Base-by-base conservation (phyloP, 2,888 invertebrate genomes). In the Spisula solida region DNA sequence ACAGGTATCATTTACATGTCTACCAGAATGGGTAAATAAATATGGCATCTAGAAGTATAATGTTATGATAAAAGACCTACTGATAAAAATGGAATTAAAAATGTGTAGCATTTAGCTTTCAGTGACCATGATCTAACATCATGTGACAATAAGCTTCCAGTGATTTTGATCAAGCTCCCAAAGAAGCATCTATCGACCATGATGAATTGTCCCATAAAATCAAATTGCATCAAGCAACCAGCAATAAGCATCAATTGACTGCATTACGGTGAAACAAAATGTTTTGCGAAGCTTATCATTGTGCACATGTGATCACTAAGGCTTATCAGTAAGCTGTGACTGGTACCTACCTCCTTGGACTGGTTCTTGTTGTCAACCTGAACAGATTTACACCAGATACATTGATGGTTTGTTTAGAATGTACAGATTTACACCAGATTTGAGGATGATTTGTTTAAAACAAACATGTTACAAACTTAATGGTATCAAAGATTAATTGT, bases 341-440 rank as follows among this genome's bases (percentile, higher is more conserved):
- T 20, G 16, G 31, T 75, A 75, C 75, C 29, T 75, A 75, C 75
- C 75, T 75, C 60, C 34, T 75, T 75, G 34, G 16, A 75, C 16
- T 75, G 60, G 18, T 75, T 75, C 75, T 75, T 75, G 75, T 34
- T 75, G 6, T 75, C 75, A 34, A 75, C 75, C 75, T 75, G 75
- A 34, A 18, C 31, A 34, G 16, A 66, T 66, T 51, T 25, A 66
- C 25, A 66, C n/a, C 60, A 66, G 60, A 25, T 60, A n/a, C 60
- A 18, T 41, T 2, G 41, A 2, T 41, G n/a, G n/a, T 41, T 41
- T 41, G 41, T 41, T 41, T n/a, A n/a, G n/a, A n/a, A n/a, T n/a
- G n/a, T n/a, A n/a, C n/a, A n/a, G n/a, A n/a, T n/a, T n/a, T n/a
- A n/a, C n/a, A n/a, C n/a, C n/a, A n/a, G n/a, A n/a, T n/a, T n/a